Evolutionary conservation across 1,140 invertebrate species (phyloP).

Genomic region (Ericerus pela): DNA sequence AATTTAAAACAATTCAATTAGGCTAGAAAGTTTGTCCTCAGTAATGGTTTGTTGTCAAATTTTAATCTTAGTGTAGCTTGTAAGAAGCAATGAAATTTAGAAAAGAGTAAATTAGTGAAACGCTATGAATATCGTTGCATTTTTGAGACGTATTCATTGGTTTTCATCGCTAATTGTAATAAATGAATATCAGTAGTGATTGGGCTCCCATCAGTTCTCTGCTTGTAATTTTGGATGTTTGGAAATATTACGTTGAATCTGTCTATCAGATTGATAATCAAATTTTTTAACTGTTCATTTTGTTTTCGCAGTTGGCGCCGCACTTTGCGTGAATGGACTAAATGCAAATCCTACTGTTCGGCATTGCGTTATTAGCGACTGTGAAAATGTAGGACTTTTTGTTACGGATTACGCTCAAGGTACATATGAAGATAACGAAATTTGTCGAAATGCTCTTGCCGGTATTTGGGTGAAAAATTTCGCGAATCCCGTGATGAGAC

Average conservation of each 20-base stretch:
- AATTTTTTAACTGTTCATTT: slow-evolving; percentile 19
- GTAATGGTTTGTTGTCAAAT: too few relatives aligned
- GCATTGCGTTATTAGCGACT: slow-evolving; percentile 90
- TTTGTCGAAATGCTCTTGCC: slow-evolving; percentile 89
- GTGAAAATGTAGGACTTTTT: slow-evolving; percentile 88
- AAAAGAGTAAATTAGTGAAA: too few relatives aligned
- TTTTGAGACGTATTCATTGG: too few relatives aligned
- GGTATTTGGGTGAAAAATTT: slow-evolving; percentile 99
- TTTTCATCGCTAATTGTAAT: too few relatives aligned
- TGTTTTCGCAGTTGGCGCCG: slow-evolving; percentile 66
- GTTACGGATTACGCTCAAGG: slow-evolving; percentile 90
- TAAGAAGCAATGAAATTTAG: too few relatives aligned
- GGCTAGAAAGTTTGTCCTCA: too few relatives aligned
- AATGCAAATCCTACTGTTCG: slow-evolving; percentile 85
- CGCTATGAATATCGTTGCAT: too few relatives aligned
- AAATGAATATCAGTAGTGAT: too few relatives aligned
- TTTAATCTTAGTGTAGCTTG: too few relatives aligned
- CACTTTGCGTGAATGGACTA: slow-evolving; percentile 86
- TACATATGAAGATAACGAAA: slow-evolving; percentile 94
- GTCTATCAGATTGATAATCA: background rate
- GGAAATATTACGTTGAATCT: slow-evolving; percentile 5
- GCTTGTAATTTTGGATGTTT: too few relatives aligned
- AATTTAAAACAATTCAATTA: too few relatives aligned
- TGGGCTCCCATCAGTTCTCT: too few relatives aligned
- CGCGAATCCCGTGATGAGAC: slow-evolving; percentile 93